Conservation (phyloP, 2,888 invertebrate genomes). For the Andrena hattorfiana region DNA sequence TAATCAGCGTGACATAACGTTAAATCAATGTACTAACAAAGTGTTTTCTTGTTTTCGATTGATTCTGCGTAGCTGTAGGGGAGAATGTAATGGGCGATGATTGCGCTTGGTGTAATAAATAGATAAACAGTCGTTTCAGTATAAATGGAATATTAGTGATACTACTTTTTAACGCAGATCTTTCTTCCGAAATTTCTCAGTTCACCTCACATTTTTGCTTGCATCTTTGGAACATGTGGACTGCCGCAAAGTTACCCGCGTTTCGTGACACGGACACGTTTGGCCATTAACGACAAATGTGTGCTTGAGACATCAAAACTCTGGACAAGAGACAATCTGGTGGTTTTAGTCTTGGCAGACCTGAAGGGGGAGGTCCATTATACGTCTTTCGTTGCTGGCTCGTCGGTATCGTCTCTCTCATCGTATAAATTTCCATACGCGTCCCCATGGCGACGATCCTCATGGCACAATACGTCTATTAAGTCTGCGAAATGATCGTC, state of each 20-base stretch:
- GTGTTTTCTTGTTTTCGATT: constrained; percentile 4
- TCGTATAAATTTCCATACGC: constrained; percentile 83
- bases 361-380: constrained; percentile 60
- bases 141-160: background rate
- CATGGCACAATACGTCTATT: constrained; percentile 78
- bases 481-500: constrained; percentile 68
- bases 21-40: background rate
- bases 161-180: too few species aligned
- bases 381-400: constrained; percentile 66
- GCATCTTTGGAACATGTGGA: too few species aligned
- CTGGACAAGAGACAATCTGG: constrained; percentile 62
- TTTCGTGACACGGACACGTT: background rate
- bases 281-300: constrained; percentile 69
- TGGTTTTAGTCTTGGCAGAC: constrained; percentile 53
- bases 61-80: background rate
- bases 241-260: too few species aligned
- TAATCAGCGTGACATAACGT: constrained; percentile 7
- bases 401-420: constrained; percentile 74
- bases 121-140: background rate
- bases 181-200: too few species aligned
- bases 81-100: background rate
- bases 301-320: constrained; percentile 79
- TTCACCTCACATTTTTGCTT: too few species aligned
- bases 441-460: constrained; percentile 69
- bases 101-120: background rate